Conservation (phyloP, 2,113 vertebrate genomes). For the Cricetomys ansorgei region DNA sequence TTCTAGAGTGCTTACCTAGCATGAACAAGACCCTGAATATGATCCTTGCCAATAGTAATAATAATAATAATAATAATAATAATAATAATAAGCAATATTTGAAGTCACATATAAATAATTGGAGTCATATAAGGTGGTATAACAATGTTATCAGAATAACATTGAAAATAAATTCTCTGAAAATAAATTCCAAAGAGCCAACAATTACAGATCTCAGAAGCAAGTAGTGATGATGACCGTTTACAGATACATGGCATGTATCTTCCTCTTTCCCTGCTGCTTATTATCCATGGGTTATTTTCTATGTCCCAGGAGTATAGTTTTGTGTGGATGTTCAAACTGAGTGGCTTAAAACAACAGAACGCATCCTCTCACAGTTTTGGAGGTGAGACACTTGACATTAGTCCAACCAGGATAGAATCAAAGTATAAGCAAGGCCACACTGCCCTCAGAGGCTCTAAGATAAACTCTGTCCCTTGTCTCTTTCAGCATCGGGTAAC, state of each 20-base stretch:
- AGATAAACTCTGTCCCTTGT: background rate
- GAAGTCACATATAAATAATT: conserved; percentile 27
- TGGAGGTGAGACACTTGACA: background rate
- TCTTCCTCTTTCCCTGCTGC: background rate
- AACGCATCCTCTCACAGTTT: background rate
- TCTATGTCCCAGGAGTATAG: background rate
- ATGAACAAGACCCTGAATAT: background rate
- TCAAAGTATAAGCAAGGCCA: background rate
- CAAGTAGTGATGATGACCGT: conserved; percentile 3
- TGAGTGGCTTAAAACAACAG: background rate
- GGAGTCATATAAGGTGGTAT: background rate
- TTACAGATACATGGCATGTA: background rate
- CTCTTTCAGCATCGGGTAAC: background rate
- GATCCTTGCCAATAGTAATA: background rate
- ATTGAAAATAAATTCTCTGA: conserved; percentile 27
- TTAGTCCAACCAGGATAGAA: background rate
- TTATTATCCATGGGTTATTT: conserved; percentile 16
- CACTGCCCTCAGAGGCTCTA: background rate
- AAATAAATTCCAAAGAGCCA: background rate
- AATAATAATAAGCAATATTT: background rate
- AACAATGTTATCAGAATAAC: background rate
- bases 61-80: background rate
- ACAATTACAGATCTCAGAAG: background rate
- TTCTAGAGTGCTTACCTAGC: background rate
- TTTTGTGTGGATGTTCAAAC: background rate